Conservation (phyloP, 2,113 vertebrate species). For the Oryzias celebensis region DNA sequence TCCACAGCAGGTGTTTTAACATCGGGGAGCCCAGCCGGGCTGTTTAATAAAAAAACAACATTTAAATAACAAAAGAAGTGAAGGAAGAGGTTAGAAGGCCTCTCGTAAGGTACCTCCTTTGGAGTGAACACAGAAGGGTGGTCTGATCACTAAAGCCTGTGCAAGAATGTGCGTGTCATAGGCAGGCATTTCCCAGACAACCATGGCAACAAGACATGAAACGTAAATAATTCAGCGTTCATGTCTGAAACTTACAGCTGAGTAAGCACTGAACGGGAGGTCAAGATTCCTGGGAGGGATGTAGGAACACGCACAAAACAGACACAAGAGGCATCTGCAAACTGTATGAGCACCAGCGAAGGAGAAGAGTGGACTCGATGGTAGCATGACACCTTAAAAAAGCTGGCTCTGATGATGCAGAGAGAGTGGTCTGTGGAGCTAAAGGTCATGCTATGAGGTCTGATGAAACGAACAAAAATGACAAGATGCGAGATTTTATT, state of each 20-base stretch:
- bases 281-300: neutral
- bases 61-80: conserved; percentile 49
- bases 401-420: too few species aligned
- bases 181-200: conserved; percentile 27
- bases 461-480: too few species aligned
- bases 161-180: conserved; percentile 4
- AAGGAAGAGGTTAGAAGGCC: conserved; percentile 21
- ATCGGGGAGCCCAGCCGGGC: conserved; percentile 21
- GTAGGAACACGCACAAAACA: neutral
- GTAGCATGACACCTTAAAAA: too few species aligned
- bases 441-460: too few species aligned
- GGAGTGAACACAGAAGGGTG: conserved; percentile 28
- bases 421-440: too few species aligned
- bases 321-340: neutral
- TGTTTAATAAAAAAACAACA: conserved; percentile 46
- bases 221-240: conserved; percentile 70
- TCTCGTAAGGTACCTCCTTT: conserved; percentile 5
- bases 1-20: conserved; percentile 36
- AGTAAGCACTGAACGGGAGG: conserved; percentile 53
- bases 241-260: conserved; percentile 74
- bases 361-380: too few species aligned
- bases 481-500: too few species aligned
- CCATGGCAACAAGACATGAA: conserved; percentile 56
- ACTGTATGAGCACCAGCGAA: too few species aligned
- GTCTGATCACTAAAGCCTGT: conserved; percentile 36